Conservation (phyloP, 2,888 invertebrate species). For the Xanthia icteritia region DNA sequence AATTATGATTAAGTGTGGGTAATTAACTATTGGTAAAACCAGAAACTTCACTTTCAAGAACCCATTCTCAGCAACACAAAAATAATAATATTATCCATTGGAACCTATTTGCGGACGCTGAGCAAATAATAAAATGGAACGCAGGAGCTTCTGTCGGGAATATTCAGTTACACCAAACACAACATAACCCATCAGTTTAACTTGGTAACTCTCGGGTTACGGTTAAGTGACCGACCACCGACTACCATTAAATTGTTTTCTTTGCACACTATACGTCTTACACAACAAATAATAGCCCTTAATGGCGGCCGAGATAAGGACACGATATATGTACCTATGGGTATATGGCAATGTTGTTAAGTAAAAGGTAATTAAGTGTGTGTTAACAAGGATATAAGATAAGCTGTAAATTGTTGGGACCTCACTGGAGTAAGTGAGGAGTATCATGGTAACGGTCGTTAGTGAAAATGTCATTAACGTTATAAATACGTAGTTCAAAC, state of each 20-base stretch:
- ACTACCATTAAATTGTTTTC: conserved; percentile 88
- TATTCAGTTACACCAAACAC: conserved; percentile 87
- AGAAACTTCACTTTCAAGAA: conserved; percentile 20
- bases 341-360: conserved; percentile 50
- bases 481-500: neutral
- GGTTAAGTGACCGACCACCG: conserved; percentile 88
- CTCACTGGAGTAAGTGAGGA: conserved; percentile 1
- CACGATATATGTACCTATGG: conserved; percentile 30
- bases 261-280: conserved; percentile 76
- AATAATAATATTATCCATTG: conserved; percentile 40
- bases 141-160: conserved; percentile 82
- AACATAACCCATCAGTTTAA: conserved; percentile 84
- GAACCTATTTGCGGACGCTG: conserved; percentile 73
- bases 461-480: neutral
- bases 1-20: neutral
- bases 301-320: conserved; percentile 65
- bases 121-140: conserved; percentile 82
- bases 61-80: conserved; percentile 40
- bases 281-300: conserved; percentile 70
- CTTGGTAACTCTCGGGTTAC: conserved; percentile 79
- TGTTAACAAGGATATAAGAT: conserved; percentile 61
- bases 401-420: conserved; percentile 41
- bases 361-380: conserved; percentile 62
- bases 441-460: neutral
- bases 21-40: neutral